Evolutionary conservation across 2,888 invertebrate genomes (phyloP), one percentile per base, ranked within the genome.

Genomic region (Acanthosoma haemorrhoidale): DNA sequence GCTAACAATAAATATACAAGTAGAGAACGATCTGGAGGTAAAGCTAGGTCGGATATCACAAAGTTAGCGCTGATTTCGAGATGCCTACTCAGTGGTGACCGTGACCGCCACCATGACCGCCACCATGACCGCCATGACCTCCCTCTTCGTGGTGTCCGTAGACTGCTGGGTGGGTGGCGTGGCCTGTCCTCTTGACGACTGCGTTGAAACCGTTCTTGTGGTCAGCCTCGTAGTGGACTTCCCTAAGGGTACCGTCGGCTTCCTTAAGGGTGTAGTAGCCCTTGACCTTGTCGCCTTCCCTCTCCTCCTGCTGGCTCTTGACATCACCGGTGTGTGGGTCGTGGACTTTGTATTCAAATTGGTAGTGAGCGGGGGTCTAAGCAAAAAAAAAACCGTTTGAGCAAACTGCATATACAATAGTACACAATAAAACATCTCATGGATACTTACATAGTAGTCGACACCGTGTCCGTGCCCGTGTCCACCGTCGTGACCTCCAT

Each of bases 341-440:
- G 73, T 80, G 80, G 32, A 81, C 81, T 66, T 79, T 79, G 75
- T 81, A 81, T 73, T 80, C 80, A 77, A 79, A 81, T 70, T 79
- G 79, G 75, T 81, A 81, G 72, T 79, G 79, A 36, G 80, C 78
- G 73, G 78, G 78, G 41, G 79, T 78, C 80, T 80, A 74, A 59
- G 78, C 79, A 43, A n/a, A 31, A 68, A 68, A 31, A 11, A 34
- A 6, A n/a, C n/a, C n/a, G n/a, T n/a, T n/a, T n/a, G 8, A 21
- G 29, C 11, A 21, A 43, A 41, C 4, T 5, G 2, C n/a, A n/a
- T n/a, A n/a, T n/a, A n/a, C n/a, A n/a, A n/a, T n/a, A n/a, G n/a
- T n/a, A n/a, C n/a, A n/a, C n/a, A n/a, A n/a, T n/a, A n/a, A n/a
- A n/a, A n/a, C n/a, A n/a, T n/a, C n/a, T n/a, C n/a, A n/a, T n/a